Evolutionary conservation across 2,888 invertebrate genomes (phyloP).

Genomic region (Lacanobia oleracea): DNA sequence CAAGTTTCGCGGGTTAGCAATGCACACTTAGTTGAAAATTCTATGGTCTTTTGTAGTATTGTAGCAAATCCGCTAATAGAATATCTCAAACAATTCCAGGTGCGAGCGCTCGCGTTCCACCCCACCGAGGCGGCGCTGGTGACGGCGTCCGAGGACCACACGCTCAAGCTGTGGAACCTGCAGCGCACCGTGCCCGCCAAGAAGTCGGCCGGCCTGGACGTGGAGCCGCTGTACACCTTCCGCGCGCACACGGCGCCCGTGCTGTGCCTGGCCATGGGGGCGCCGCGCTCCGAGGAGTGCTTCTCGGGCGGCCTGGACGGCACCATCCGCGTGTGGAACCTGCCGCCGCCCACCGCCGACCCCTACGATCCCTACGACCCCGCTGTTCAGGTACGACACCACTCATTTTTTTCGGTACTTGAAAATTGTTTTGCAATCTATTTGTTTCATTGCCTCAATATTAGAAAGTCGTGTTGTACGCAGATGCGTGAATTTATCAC

Average conservation of each 20-base stretch:
- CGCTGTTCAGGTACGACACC: conserved; percentile 92
- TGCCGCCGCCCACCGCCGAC: conserved; percentile 98
- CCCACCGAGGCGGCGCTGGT: conserved; percentile 98
- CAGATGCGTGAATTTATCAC: neutral
- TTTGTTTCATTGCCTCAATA: neutral
- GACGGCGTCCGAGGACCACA: conserved; percentile 99
- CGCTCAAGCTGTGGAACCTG: conserved; percentile 99
- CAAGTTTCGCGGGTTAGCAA: no score
- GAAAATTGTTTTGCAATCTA: neutral
- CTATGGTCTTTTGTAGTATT: no score
- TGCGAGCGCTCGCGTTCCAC: conserved; percentile 97
- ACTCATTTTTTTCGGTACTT: neutral
- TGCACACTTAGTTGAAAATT: no score
- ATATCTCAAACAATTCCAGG: conserved; percentile 78
- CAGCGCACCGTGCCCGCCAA: conserved; percentile 99
- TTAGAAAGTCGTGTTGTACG: neutral
- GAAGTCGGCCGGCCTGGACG: conserved; percentile 98
- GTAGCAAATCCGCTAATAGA: conserved; percentile 15
- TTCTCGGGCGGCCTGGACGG: conserved; percentile 99
- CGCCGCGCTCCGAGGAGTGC: conserved; percentile 98
- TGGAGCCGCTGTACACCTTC: conserved; percentile 99
- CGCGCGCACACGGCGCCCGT: conserved; percentile 98
- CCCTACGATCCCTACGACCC: conserved; percentile 99
- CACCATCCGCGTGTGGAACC: conserved; percentile 98
- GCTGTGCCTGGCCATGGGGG: conserved; percentile 97